Evolutionary conservation across 1,140 invertebrate species (phyloP), one percentile per base, ranked within the genome.

Genomic region (Oppia nitens): DNA sequence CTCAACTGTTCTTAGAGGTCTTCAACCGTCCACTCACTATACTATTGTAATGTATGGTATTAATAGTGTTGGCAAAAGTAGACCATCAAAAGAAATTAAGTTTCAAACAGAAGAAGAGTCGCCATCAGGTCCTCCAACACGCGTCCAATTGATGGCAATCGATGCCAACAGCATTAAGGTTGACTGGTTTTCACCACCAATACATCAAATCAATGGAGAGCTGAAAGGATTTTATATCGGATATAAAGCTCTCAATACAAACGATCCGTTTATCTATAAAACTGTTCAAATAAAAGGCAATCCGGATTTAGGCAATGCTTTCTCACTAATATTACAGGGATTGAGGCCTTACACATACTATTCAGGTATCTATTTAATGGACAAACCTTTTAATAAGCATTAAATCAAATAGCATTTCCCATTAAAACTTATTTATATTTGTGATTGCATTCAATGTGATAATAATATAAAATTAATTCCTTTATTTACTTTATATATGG

Each of bases 1-100:
- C 6, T 9, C 32, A 3, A 77, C 85, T 2, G 69, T 95, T n/a
- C 72, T 95, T 2, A 82, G 79, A 21, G 85, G 85, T 68, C 74
- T 98, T 26, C 89, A 92, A 73, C 93, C 94, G 0, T 90, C 94
- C 0, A 83, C 87, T 1, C 83, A 85, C 0, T 98, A 97, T 73
- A 89, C 96, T 70, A 98, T 98, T 71, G 76, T 91, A 61, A 85
- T 98, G 1, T 89, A 83, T 64, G 92, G 93, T 21, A 83, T 94
- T 0, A 98, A 98, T 72, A 83, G 53, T 69, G 88, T 93, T 1
- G 94, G 94, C 1, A 88, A 94, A 70, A 93, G 95, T 32, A 81
- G 83, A 21, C 79, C 87, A 2, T 95, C 90, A 1, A 79, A 83
- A 87, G 64, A 83, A 59, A 0, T 62, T 83, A 62, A 86, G 86